Base-by-base conservation (phyloP, 2,113 vertebrate genomes). In the Bettongia penicillata region DNA sequence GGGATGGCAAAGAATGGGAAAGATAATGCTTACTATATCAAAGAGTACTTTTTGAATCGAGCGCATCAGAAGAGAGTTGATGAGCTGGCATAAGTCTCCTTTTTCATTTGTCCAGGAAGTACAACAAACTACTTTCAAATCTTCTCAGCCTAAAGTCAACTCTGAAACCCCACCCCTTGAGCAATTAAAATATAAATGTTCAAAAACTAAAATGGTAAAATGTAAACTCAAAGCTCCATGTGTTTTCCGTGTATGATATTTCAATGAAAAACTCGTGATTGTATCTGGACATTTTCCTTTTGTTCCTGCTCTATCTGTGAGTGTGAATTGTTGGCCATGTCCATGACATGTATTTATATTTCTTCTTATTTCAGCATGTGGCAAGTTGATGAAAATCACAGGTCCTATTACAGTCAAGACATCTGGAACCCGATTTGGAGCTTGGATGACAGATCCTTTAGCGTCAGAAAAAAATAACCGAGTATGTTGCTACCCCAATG, bases 361-460 rank as follows among this genome's bases (percentile, higher is more conserved):
- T 96, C 95, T 84, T 98, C 50, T 98, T 0, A 96, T 99, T 99
- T 96, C 99, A 99, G 99, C 99, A 9, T 99, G 99, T 97, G 99
- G 99, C 31, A 99, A 99, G 98, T 91, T 99, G 99, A 99, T 99
- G 99, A 99, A 99, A 99, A 99, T 99, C 99, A 99, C 99, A 96
- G 99, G 99, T 97, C 99, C 99, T 53, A 98, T 99, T 97, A 99
- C 99, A 96, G 98, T 99, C 98, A 99, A 99, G 99, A 99, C 99
- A 96, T 99, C 99, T 37, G 99, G 99, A 98, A 99, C 99, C 43
- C 99, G 99, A 91, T 99, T 99, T 98, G 99, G 99, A 89, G 99
- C 99, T 97, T 99, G 99, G 99, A 99, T 99, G 99, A 99, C 99
- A 48, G 99, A 99, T 97, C 99, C 99, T 43, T 97, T 99, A 94